phyloP scores from a whole-genome alignment of 1,140 invertebrate species.

The Ips nitidus region DNA sequence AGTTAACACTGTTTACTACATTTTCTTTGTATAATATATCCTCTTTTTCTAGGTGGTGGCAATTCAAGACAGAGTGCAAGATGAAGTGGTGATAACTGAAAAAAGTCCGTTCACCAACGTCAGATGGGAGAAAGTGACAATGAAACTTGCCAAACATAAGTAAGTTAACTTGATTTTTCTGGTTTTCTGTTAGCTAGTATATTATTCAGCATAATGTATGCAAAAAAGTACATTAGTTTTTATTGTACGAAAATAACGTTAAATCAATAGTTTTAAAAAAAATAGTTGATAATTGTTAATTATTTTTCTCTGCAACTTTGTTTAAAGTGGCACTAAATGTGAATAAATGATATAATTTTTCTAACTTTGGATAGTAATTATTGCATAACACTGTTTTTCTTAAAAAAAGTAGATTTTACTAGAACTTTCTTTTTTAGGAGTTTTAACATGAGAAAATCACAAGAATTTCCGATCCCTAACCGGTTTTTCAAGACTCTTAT shows the following conservation, averaged over 20 bases:
- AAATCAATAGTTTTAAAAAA: no score
- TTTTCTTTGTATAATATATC: no score
- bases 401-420: not conserved
- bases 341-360: no score
- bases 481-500: conserved; percentile 4
- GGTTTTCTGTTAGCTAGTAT: no score
- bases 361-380: no score
- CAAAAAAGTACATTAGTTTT: no score
- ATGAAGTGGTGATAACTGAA: conserved; percentile 5
- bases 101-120: conserved; percentile 38
- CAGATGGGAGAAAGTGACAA: conserved; percentile 21
- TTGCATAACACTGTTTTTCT: not conserved
- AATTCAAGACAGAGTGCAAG: conserved; percentile 3
- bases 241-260: no score
- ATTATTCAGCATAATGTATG: no score
- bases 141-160: conserved; percentile 14
- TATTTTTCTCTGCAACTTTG: no score
- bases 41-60: conserved; percentile 8
- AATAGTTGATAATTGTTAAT: no score
- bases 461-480: conserved; percentile 13
- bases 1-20: not conserved
- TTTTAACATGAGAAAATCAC: not conserved
- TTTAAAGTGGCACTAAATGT: no score
- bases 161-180: conserved; percentile 10
- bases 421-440: not conserved